Base-by-base conservation (phyloP, 2,888 invertebrate species). In the Drosophila greeni region DNA sequence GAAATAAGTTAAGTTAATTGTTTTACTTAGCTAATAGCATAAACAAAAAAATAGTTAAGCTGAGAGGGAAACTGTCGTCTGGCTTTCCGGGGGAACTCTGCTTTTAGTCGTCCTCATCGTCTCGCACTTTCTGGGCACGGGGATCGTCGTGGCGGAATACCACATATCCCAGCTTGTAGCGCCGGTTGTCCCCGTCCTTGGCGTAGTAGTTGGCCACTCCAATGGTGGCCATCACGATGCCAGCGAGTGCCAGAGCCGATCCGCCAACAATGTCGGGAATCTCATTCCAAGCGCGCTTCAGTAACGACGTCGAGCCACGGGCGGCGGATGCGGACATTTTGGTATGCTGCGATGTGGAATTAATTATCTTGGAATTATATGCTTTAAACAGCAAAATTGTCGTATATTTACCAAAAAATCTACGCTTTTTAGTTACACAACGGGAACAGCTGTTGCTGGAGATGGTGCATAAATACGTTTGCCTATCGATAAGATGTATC, bases 71-170 rank as follows among this genome's bases (percentile, higher is more conserved):
- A 54, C 37, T 70, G 48, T 49, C 43, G 39, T 47, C 40, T 42
- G 58, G 45, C 29, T 58, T 43, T 33, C 34, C 31, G 31, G 42
- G 36, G 11, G n/a, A 43, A 57, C 49, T 29, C 29, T 14, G 14
- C 29, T 9, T 61, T 66, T 71, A 76, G 31, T 74, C 67, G 40
- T 76, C 75, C 43, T 72, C 92, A 75, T 92, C 91, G 77, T 90
- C 91, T 61, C 89, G 90, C 40, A 93, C 90, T 82, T 88, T 90
- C 45, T 89, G 88, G 18, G 88, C 92, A 82, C 90, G 90, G 2
- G 94, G 94, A 84, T 94, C 94, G 75, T 93, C 93, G 14, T 93
- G 91, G 66, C 94, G 90, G 87, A 92, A 90, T 9, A 94, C 91
- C 34, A 92, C 91, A 84, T 92, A 93, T 20, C 89, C 87, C 37